Conservation (phyloP, 64 coral and sea anemone genomes). For the Astreopora myriophthalma region DNA sequence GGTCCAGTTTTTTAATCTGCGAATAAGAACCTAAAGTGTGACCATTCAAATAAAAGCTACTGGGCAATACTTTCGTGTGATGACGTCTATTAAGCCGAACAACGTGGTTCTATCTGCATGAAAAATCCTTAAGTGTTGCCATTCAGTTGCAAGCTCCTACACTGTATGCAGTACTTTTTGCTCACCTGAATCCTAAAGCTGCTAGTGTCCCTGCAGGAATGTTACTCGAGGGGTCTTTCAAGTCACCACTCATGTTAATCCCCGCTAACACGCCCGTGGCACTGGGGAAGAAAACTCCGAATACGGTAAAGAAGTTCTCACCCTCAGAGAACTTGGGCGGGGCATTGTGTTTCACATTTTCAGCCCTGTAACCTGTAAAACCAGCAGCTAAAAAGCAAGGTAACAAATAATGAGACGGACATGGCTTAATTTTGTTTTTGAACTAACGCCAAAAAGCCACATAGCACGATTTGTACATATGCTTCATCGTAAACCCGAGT, state of each 20-base stretch:
- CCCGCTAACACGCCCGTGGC: slow-evolving; percentile 96
- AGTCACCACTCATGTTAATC: slow-evolving; percentile 99
- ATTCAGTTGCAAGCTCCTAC: too few relatives aligned
- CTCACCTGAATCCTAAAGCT: slow-evolving; percentile 86
- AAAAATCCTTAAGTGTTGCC: too few relatives aligned
- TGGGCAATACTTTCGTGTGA: background rate
- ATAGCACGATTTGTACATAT: too few relatives aligned
- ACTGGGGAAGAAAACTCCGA: slow-evolving; percentile 97
- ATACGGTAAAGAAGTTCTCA: slow-evolving; percentile 91
- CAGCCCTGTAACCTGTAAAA: slow-evolving; percentile 92
- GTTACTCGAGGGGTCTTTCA: slow-evolving; percentile 91
- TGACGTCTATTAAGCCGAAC: background rate
- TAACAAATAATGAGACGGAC: too few relatives aligned
- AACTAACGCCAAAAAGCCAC: too few relatives aligned
- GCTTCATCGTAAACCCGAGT: too few relatives aligned
- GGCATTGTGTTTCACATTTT: slow-evolving; percentile 93
- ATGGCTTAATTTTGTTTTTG: too few relatives aligned
- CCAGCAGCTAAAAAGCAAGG: slow-evolving; percentile 79
- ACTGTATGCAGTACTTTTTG: too few relatives aligned
- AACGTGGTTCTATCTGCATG: background rate
- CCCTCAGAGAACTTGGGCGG: slow-evolving; percentile 77
- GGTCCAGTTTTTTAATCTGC: too few relatives aligned
- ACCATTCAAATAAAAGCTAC: background rate
- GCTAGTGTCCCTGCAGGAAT: slow-evolving; percentile 95
- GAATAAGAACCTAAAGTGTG: background rate